A percentile compares a stretch with the other conserved stretches of the same genome.
phyloP scores from a whole-genome alignment of 2,113 vertebrate species.

The Leptobrachium ailaonicum region DNA sequence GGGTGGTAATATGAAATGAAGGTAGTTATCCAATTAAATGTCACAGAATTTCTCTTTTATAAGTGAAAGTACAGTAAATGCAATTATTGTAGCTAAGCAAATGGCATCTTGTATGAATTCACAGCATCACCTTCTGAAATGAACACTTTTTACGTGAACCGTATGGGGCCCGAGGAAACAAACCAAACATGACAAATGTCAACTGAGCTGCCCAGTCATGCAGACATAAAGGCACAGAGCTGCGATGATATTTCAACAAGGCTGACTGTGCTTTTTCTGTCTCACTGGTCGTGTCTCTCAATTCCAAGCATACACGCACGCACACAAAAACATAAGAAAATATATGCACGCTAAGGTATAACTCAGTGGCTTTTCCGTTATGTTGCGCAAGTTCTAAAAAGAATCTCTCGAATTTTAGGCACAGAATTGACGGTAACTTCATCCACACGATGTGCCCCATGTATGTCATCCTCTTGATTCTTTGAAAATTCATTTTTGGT shows the following conservation, averaged over 20 bases:
- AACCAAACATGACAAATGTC: slow-evolving; percentile 59
- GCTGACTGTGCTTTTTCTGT: slow-evolving; percentile 67
- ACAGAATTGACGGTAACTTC: too few species aligned
- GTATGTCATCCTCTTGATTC: too few species aligned
- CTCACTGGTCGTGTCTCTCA: slow-evolving; percentile 59
- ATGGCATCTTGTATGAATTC: slow-evolving; percentile 23
- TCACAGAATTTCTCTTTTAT: too few species aligned
- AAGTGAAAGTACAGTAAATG: too few species aligned
- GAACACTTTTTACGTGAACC: slow-evolving; percentile 19
- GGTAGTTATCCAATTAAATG: too few species aligned
- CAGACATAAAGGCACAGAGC: slow-evolving; percentile 61
- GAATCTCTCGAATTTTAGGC: too few species aligned
- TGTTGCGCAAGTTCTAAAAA: too few species aligned
- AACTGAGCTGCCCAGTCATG: slow-evolving; percentile 66
- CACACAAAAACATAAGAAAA: neutral
- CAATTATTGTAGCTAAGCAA: slow-evolving; percentile 37
- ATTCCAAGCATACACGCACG: slow-evolving; percentile 52
- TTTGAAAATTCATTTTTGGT: too few species aligned
- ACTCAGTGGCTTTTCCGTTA: too few species aligned
- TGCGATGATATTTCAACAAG: slow-evolving; percentile 69
- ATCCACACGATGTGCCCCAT: too few species aligned
- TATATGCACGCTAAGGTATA: neutral
- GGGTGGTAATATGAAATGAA: too few species aligned
- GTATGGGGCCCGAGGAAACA: slow-evolving; percentile 63
- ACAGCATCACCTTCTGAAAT: slow-evolving; percentile 31